Evolutionary conservation across 2,113 vertebrate genomes (phyloP), one percentile per base, ranked within the genome.

Genomic region (Zapornia atra): DNA sequence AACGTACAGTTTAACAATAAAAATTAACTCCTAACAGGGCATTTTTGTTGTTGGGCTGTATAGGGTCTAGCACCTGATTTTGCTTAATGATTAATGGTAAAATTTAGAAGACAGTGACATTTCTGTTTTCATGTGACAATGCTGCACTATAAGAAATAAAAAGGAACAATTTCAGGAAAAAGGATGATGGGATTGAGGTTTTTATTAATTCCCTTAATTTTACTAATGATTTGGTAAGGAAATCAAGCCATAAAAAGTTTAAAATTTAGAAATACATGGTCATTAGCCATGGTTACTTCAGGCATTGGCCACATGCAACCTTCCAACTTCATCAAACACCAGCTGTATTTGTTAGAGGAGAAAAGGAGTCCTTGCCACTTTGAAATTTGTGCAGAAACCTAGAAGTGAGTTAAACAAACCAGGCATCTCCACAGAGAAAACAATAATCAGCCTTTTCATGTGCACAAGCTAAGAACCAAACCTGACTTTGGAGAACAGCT

Each of bases 111-210:
- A 65, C n/a, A 0, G 1, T 24, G 17, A 31, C 12, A 54, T 42
- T 61, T 59, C 9, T 79, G 75, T 78, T 59, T 59, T 65, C 53
- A 56, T 0, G 1, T 21, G 8, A 75, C 20, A 85, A 61, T 7
- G 10, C 26, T 71, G 36, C n/a, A 86, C n/a, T 31, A 65, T 21
- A 65, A 33, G 4, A 82, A 84, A 89, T 50, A 18, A 51, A 56
- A 86, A 86, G 5, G 28, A 78, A 56, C 2, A 13, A 29, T 64
- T 64, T 48, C 46, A 68, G 26, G 34, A 64, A 91, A 94, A 68
- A 1, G 8, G 5, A 33, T 36, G 17, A 18, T 1, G 2, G 15
- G n/a, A 36, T 81, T 71, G 11, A 12, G 2, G 2, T 5, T 46
- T 83, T 75, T 83, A 75, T 17, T 1, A 82, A 48, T 26, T 64